phyloP scores from a whole-genome alignment of 1,140 invertebrate genomes.

The Charaxes varanes region DNA sequence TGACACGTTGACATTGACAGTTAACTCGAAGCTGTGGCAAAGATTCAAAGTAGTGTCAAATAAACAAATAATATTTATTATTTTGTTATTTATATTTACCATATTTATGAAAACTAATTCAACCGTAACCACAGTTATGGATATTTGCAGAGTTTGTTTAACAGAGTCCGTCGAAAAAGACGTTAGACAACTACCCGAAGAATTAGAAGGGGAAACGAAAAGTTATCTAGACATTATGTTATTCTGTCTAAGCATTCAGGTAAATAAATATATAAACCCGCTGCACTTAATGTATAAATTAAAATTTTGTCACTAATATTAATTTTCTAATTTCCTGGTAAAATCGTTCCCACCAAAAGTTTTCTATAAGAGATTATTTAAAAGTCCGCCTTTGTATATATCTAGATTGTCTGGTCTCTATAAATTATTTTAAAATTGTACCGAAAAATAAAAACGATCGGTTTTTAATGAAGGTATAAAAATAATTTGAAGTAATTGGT shows the following conservation, averaged over 20 bases:
- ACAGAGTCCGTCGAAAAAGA: conserved; percentile 26
- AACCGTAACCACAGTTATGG: conserved; percentile 15
- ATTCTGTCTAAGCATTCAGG: conserved; percentile 51
- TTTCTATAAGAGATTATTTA: no score
- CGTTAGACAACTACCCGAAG: conserved; percentile 29
- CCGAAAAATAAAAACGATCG: no score
- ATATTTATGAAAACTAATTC: background rate
- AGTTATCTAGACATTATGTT: conserved; percentile 36
- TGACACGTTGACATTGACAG: conserved; percentile 4
- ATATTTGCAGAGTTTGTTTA: conserved; percentile 38
- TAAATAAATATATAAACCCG: conserved; percentile 6
- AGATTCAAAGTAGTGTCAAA: no score
- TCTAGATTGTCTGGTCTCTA: no score
- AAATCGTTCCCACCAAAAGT: no score
- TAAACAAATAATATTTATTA: no score
- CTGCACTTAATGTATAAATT: background rate
- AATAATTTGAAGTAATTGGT: no score
- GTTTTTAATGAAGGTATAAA: background rate
- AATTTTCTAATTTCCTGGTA: no score
- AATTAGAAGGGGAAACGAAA: conserved; percentile 27
- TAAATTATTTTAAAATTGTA: no score
- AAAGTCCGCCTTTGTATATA: no score
- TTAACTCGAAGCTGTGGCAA: background rate
- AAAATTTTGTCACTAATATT: no score
- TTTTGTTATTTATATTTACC: no score